Conservation (phyloP, 2,888 invertebrate species). For the Calliphora vomitoria region DNA sequence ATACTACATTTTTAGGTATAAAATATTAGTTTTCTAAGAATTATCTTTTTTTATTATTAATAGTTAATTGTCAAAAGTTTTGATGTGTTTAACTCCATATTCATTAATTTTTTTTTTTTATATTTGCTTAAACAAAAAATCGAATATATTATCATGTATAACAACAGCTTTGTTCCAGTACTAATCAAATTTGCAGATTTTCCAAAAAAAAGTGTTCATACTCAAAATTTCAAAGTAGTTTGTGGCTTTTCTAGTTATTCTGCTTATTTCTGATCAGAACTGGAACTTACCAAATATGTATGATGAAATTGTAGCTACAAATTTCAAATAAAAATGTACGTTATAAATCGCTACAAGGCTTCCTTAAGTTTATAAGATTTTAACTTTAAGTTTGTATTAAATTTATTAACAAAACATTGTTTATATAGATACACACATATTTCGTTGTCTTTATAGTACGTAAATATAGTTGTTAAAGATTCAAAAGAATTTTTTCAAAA, state of each 20-base stretch:
- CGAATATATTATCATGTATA: neutral
- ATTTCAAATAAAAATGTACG: constrained; percentile 29
- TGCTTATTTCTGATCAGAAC: no score
- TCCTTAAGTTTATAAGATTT: constrained; percentile 59
- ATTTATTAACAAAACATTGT: neutral
- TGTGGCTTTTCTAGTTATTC: no score
- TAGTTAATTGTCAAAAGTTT: neutral
- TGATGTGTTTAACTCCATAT: neutral
- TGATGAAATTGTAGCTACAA: neutral
- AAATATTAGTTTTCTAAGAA: constrained; percentile 35
- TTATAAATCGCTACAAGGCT: constrained; percentile 46
- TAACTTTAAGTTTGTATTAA: constrained; percentile 42
- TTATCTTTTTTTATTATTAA: constrained; percentile 4
- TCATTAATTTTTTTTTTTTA: no score
- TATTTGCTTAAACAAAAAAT: neutral
- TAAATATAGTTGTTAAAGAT: constrained; percentile 18
- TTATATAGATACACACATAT: neutral
- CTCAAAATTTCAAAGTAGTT: no score
- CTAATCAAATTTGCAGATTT: no score
- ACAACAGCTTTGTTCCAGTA: no score
- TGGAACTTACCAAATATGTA: neutral
- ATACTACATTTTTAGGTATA: constrained; percentile 10
- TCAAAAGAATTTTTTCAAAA: constrained; percentile 18
- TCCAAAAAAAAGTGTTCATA: no score
- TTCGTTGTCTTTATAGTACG: constrained; percentile 8